These are phyloP conservation scores for Bos taurus DNA, from an alignment of 2,113 vertebrate genomes.

Conservation along the genomic window ARS-UCD2.0 NC_037342.1:26001501-26002000, in stretches of 20 bases:
- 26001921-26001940: neutral
- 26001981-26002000: constrained; percentile 11
- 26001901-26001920: neutral
- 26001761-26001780: neutral
- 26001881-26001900: neutral
- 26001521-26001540: neutral
- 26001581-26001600: constrained; percentile 10
- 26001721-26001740: neutral
- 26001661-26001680: neutral
- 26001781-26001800: neutral
- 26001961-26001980: constrained; percentile 40
- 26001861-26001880: neutral
- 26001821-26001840: neutral
- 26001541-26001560: neutral
- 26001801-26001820: neutral
- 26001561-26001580: neutral
- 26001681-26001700: neutral
- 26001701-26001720: neutral
- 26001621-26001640: neutral
- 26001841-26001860: neutral
- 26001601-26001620: neutral
- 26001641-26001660: neutral
- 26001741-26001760: neutral
- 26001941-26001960: neutral
- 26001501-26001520: neutral